Evolutionary conservation across 2,888 invertebrate genomes (phyloP).

Genomic region (Ashinkailepas kermadecensis): DNA sequence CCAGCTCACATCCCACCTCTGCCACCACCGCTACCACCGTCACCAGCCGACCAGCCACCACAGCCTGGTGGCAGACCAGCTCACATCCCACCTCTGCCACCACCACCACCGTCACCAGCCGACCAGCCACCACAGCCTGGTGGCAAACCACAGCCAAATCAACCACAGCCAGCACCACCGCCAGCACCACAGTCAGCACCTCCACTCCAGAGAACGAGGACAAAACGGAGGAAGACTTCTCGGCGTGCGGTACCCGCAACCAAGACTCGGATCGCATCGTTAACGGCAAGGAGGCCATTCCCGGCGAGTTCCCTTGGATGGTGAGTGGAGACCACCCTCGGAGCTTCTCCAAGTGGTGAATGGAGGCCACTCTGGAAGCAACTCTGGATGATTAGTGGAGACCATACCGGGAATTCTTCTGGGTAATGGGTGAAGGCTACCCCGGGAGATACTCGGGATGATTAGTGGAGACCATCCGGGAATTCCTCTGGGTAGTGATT

Average conservation of each 20-base stretch:
- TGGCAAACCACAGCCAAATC: background rate
- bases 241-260: background rate
- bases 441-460: too few species aligned
- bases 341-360: too few species aligned
- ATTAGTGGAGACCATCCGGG: too few species aligned
- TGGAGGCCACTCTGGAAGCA: too few species aligned
- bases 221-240: background rate
- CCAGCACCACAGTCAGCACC: background rate
- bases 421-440: too few species aligned
- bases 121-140: conserved; percentile 13
- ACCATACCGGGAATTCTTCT: too few species aligned
- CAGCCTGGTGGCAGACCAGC: background rate
- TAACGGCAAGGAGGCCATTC: conserved; percentile 60
- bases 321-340: conserved; percentile 42
- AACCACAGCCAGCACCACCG: background rate
- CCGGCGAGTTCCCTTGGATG: conserved; percentile 71
- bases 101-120: background rate
- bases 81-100: background rate
- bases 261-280: conserved; percentile 50
- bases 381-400: too few species aligned
- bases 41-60: background rate
- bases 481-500: too few species aligned
- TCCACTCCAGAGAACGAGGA: background rate
- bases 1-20: background rate
- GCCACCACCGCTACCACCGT: background rate